Base-by-base conservation (phyloP, 2,113 vertebrate species). In the Xenotilapia caudafasciata region DNA sequence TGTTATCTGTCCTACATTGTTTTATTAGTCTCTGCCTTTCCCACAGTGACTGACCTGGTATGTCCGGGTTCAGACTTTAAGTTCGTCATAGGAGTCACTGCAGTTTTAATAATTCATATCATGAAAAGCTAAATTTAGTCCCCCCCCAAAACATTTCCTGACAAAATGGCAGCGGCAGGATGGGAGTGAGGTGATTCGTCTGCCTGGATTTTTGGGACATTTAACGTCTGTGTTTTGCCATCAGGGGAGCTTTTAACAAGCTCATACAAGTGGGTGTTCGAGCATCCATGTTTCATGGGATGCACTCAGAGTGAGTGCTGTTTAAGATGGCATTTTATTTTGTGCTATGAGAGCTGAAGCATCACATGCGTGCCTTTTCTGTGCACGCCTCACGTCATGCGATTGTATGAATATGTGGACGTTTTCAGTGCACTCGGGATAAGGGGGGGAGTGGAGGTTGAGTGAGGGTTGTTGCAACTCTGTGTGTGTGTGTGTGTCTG, bases 71-170 rank as follows among this genome's bases (percentile, higher is more conserved):
- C 51, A 73, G 80, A 92, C 82, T 65, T 83, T 82, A 55, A 68
- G 75, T 85, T 92, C 56, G 62, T 86, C 53, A 83, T 23, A 42
- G 79, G 85, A 92, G 84, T 90, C 92, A 79, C 83, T 92, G 79
- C 56, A 42, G 7, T 8, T 90, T 94, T 83, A 92, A 92, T 92
- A 86, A 93, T 93, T 94, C 58, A 93, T 84, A 40, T 38, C 13
- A 82, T 60, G 28, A 87, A 87, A 90, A 87, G 89, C 90, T 92
- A 87, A 93, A 90, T 94, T 91, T 92, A 91, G 89, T 56, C 4
- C 89, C 80, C 80, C 54, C 87, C 53, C 5, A 60, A 92, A 90
- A 92, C 82, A 91, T 90, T 93, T 92, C 89, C 82, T 54, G 89
- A 86, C 87, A 89, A 94, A 93, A 88, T 87, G 87, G 88, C 88